These are phyloP conservation scores for Ploceus nigricollis DNA, from an alignment of 2,113 vertebrate genomes.

Conservation along the genomic window DNA sequence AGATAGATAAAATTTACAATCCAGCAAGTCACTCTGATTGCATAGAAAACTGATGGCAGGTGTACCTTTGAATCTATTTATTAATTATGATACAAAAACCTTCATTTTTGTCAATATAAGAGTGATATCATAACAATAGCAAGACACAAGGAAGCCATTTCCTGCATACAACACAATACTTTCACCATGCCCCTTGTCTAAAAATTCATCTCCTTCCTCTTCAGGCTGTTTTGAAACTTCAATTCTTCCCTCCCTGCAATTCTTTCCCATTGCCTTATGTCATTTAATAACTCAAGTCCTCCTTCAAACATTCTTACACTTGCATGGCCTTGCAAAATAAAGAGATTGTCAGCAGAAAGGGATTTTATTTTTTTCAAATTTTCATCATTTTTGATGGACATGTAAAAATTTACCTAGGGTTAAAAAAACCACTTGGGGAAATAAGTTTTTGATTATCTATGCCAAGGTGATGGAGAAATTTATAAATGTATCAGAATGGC, in stretches of 20 bases:
- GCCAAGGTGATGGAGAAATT: neutral
- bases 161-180: neutral
- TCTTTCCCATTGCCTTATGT: neutral
- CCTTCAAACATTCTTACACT: neutral
- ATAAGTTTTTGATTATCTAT: neutral
- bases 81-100: neutral
- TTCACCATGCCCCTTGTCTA: neutral
- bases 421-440: neutral
- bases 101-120: neutral
- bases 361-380: neutral
- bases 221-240: neutral
- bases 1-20: neutral
- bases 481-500: neutral
- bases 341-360: neutral
- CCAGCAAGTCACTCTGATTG: neutral
- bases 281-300: neutral
- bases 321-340: neutral
- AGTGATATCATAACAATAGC: neutral
- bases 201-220: neutral
- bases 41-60: neutral
- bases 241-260: neutral
- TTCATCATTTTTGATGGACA: neutral
- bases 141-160: neutral
- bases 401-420: neutral
- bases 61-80: neutral